Evolutionary conservation across 2,888 invertebrate species (phyloP).

Genomic region (Aporophyla nigra): DNA sequence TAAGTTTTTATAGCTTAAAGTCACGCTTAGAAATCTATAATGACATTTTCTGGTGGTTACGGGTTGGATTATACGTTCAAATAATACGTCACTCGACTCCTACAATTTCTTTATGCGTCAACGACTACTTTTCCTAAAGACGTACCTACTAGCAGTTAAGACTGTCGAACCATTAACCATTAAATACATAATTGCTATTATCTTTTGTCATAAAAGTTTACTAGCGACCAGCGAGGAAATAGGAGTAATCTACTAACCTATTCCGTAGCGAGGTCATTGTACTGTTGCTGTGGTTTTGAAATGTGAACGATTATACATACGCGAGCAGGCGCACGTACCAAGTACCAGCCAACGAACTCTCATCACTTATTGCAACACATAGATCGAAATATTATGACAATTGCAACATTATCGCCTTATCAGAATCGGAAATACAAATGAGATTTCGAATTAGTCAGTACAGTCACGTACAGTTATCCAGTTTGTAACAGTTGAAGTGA

Average conservation of each 20-base stretch:
- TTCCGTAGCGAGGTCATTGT: constrained; percentile 78
- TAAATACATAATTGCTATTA: constrained; percentile 45
- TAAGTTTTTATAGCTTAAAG: constrained; percentile 25
- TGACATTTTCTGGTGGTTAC: constrained; percentile 8
- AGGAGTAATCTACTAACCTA: constrained; percentile 71
- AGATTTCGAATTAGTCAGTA: constrained; percentile 17
- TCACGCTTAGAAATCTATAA: constrained; percentile 27
- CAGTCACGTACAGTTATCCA: constrained; percentile 4
- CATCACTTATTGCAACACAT: constrained; percentile 42
- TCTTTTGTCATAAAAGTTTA: constrained; percentile 56
- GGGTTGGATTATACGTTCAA: constrained; percentile 3
- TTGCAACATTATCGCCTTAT: constrained; percentile 33
- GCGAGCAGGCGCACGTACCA: constrained; percentile 72
- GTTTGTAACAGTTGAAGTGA: constrained; percentile 17
- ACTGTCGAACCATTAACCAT: constrained; percentile 27
- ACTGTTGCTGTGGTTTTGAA: constrained; percentile 75
- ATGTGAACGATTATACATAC: constrained; percentile 64
- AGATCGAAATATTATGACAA: constrained; percentile 35
- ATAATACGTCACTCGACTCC: constrained; percentile 14
- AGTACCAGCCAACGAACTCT: constrained; percentile 60
- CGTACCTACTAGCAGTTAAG: constrained; percentile 6
- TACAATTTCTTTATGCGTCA: constrained; percentile 18
- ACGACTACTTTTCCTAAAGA: constrained; percentile 26
- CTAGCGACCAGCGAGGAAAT: constrained; percentile 69
- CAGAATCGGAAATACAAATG: constrained; percentile 19